Evolutionary conservation across 2,797 vertebrate species (phyloP).

Genomic region (Arremon aurantiirostris): DNA sequence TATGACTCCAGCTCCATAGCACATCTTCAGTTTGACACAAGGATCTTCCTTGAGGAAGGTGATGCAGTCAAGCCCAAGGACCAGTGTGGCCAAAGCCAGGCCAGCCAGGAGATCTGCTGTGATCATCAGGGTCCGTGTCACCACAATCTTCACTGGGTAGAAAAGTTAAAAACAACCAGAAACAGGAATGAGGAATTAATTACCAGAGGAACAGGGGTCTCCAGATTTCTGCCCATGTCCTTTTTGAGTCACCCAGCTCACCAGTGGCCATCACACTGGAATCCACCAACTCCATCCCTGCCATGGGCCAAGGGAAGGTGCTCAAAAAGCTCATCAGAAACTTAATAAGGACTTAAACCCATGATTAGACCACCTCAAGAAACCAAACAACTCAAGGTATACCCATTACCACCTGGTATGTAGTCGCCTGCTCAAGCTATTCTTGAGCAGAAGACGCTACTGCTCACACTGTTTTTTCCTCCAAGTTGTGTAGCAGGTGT

Average conservation of each 20-base stretch:
- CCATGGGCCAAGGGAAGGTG: not conserved
- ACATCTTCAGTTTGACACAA: constrained; percentile 60
- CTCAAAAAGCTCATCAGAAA: not conserved
- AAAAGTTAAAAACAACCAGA: not conserved
- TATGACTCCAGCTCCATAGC: constrained; percentile 52
- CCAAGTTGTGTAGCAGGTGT: not conserved
- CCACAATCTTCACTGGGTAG: constrained; percentile 69
- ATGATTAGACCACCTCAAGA: not conserved
- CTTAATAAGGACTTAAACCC: not conserved
- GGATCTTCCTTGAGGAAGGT: constrained; percentile 69
- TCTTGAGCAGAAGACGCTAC: not conserved
- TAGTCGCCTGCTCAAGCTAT: not conserved
- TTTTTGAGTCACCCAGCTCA: not conserved
- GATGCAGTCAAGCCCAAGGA: constrained; percentile 67
- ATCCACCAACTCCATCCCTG: not conserved
- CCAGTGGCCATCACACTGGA: too few species aligned
- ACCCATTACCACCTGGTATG: not conserved
- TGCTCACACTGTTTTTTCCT: not conserved
- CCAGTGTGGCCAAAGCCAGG: constrained; percentile 55
- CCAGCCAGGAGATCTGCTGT: constrained; percentile 66
- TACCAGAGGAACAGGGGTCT: not conserved
- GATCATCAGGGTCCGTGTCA: constrained; percentile 73
- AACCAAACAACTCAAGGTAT: not conserved
- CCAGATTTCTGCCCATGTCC: not conserved
- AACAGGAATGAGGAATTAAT: accelerated